Percentiles rank a stretch among this genome's conserved stretches.
Conservation (phyloP, 2,113 vertebrate genomes). For the Cryptoleucopteryx plumbea region DNA sequence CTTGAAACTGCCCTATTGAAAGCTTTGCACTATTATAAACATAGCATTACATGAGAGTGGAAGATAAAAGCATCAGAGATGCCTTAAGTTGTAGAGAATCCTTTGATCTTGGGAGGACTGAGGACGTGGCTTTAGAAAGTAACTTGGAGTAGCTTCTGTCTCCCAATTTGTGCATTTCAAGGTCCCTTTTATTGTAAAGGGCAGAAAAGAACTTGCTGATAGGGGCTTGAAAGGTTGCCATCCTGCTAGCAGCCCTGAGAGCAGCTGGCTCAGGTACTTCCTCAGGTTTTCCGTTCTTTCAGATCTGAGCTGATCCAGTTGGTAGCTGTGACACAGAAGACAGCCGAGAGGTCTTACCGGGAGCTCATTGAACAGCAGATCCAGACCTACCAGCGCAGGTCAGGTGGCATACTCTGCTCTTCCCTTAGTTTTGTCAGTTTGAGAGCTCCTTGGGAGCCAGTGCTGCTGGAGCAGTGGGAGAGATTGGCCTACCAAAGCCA, state of each 20-base stretch:
- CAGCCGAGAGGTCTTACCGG: constrained; percentile 85
- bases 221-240: background rate
- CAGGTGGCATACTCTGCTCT: background rate
- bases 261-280: background rate
- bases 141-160: background rate
- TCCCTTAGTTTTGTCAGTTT: background rate
- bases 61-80: constrained; percentile 17
- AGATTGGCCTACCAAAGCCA: background rate
- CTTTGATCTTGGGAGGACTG: constrained; percentile 21
- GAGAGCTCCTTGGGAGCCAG: background rate
- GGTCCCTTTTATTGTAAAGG: background rate
- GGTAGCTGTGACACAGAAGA: constrained; percentile 93
- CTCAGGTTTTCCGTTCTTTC: background rate
- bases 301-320: constrained; percentile 97
- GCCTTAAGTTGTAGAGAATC: background rate
- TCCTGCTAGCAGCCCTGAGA: background rate
- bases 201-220: background rate
- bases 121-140: background rate
- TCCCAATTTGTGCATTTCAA: background rate
- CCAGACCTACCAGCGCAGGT: constrained; percentile 93
- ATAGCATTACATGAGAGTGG: background rate
- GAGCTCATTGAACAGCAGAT: constrained; percentile 95
- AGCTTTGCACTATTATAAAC: background rate
- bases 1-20: constrained; percentile 7
- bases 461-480: background rate